A percentile compares a stretch with the other conserved stretches of the same genome.
These are phyloP conservation scores for Penaeus monodon DNA, from an alignment of 2,888 invertebrate species.

Conservation along the genomic window DNA sequence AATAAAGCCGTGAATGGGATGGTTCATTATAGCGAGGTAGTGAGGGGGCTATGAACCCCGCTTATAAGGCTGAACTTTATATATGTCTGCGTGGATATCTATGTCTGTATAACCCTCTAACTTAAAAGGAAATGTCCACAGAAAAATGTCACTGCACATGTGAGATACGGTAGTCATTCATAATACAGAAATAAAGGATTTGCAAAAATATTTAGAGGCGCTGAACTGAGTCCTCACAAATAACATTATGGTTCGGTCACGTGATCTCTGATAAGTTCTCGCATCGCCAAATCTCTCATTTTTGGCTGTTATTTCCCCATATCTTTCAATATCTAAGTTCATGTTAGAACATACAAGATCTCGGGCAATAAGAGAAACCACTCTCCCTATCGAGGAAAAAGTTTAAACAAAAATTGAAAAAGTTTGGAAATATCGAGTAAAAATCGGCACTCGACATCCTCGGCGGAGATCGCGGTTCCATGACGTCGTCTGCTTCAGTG, in stretches of 20 bases:
- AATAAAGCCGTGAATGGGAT: too few relatives aligned
- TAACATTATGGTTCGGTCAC: slow-evolving; percentile 7
- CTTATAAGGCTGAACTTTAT: not conserved
- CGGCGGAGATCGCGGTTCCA: not conserved
- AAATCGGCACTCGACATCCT: not conserved
- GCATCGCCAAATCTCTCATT: too few relatives aligned
- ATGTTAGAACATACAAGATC: too few relatives aligned
- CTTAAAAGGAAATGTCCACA: not conserved
- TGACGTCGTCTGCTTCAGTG: slow-evolving; percentile 26
- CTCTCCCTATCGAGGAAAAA: too few relatives aligned
- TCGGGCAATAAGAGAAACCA: too few relatives aligned
- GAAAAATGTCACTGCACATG: too few relatives aligned
- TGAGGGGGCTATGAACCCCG: slow-evolving; percentile 18
- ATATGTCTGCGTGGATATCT: not conserved
- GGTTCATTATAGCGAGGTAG: not conserved
- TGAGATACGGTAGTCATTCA: not conserved
- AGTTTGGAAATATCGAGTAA: not conserved
- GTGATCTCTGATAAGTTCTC: not conserved
- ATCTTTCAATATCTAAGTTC: too few relatives aligned
- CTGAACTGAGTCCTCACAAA: not conserved
- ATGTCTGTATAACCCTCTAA: not conserved
- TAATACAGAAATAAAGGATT: not conserved
- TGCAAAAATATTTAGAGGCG: not conserved
- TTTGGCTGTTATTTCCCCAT: too few relatives aligned
- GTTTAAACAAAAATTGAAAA: too few relatives aligned